Conservation (phyloP, 1,140 invertebrate species). For the Portunus trituberculatus region DNA sequence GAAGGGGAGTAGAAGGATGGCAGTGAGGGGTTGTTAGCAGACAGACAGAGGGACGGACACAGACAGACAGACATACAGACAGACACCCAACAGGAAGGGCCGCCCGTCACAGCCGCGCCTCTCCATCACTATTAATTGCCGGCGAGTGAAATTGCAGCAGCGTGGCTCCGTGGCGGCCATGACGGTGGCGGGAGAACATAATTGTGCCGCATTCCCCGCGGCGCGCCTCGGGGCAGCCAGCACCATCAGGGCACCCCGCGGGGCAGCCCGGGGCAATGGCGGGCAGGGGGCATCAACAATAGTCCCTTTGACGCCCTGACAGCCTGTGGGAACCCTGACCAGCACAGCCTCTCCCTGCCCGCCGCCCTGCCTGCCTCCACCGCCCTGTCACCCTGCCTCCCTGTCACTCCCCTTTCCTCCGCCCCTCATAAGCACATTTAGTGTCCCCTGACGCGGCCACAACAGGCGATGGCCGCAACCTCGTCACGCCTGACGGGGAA, state of each 20-base stretch:
- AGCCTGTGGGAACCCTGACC: constrained; percentile 69
- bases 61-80: not conserved
- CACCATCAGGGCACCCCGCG: constrained; percentile 41
- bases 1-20: not conserved
- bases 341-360: not conserved
- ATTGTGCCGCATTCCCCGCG: not conserved
- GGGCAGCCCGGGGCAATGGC: constrained; percentile 40
- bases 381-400: not conserved
- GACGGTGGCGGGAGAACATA: not conserved
- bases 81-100: not conserved
- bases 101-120: not conserved
- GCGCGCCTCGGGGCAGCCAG: not conserved
- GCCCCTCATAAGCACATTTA: not conserved
- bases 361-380: not conserved
- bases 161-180: not conserved
- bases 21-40: not conserved
- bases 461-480: constrained; percentile 2
- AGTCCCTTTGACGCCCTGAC: constrained; percentile 68
- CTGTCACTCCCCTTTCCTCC: not conserved
- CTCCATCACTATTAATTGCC: not conserved
- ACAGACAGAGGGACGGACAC: too few relatives aligned
- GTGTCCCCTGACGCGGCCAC: not conserved
- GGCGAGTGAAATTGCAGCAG: not conserved
- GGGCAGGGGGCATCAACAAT: constrained; percentile 59
- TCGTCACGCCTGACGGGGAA: not conserved